Percentiles rank a stretch among this genome's conserved stretches.
phyloP scores from a whole-genome alignment of 2,888 invertebrate genomes.

The Hydrotaea cyrtoneurina region DNA sequence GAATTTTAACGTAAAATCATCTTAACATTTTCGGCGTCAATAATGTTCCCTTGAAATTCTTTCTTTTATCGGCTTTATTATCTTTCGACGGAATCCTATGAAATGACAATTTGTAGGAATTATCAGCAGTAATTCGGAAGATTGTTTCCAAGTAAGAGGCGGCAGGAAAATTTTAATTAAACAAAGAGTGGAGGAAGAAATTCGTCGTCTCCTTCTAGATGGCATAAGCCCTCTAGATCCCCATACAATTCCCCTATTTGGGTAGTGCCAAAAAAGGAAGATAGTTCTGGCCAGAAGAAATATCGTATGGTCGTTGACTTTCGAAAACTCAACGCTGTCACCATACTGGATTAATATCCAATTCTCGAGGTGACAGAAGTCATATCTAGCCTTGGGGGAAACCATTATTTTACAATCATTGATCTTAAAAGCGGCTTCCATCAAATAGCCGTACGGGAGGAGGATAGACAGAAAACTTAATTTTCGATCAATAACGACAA shows the following conservation, averaged over 20 bases:
- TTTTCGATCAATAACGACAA: neutral
- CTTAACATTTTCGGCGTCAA: neutral
- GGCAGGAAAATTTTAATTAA: neutral
- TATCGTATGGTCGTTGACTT: constrained; percentile 47
- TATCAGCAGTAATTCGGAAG: neutral
- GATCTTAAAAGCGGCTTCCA: neutral
- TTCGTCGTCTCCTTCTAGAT: no score
- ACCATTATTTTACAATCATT: no score
- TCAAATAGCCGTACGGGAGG: neutral
- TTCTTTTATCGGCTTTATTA: neutral
- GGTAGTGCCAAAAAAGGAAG: no score
- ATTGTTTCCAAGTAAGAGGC: neutral
- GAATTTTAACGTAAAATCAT: neutral
- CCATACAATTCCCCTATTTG: no score
- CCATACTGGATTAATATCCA: constrained; percentile 46
- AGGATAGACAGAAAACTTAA: neutral
- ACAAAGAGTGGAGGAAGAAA: no score
- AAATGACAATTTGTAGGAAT: neutral
- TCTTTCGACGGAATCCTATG: neutral
- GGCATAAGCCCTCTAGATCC: no score
- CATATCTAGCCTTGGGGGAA: no score
- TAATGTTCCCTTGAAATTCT: neutral
- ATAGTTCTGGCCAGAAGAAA: no score
- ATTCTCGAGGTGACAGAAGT: no score
- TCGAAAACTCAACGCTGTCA: constrained; percentile 50